Evolutionary conservation across 2,888 invertebrate genomes (phyloP).

Genomic region (Oscheius sp.): DNA sequence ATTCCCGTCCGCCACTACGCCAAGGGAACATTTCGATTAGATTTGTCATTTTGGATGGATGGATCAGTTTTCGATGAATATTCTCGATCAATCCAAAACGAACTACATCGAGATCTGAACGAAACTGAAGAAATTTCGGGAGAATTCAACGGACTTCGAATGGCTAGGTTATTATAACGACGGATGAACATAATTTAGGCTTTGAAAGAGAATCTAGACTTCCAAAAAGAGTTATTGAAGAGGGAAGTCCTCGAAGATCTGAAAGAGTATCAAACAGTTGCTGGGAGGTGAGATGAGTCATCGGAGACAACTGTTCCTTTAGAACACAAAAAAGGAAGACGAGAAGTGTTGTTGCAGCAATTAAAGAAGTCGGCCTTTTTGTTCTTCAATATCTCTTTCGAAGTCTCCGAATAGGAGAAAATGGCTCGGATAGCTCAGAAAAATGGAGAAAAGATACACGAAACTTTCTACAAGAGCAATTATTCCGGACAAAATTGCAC

Average conservation of each 20-base stretch:
- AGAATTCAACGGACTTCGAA: neutral
- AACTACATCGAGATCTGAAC: neutral
- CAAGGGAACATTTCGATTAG: conserved; percentile 1
- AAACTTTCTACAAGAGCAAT: neutral
- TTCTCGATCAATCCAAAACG: neutral
- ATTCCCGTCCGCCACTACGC: conserved; percentile 10
- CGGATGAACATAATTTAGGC: neutral
- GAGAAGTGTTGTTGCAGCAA: neutral
- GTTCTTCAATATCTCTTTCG: neutral
- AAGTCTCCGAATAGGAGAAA: neutral
- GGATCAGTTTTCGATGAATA: conserved; percentile 1
- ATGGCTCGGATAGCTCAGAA: no score
- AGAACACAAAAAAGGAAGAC: neutral
- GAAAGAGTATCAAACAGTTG: neutral
- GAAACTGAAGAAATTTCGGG: no score
- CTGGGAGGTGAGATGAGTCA: neutral
- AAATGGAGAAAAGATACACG: neutral
- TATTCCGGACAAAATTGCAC: neutral
- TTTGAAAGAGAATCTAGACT: neutral
- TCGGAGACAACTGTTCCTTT: neutral
- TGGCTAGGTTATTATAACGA: neutral
- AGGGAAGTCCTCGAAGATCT: conserved; percentile 1
- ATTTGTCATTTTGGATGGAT: conserved; percentile 9
- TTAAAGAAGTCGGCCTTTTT: neutral
- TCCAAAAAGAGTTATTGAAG: neutral